Percentiles rank a stretch among this genome's conserved stretches.
These are phyloP conservation scores for Lamprotornis superbus DNA, from an alignment of 2,113 vertebrate genomes.

Conservation along the genomic window DNA sequence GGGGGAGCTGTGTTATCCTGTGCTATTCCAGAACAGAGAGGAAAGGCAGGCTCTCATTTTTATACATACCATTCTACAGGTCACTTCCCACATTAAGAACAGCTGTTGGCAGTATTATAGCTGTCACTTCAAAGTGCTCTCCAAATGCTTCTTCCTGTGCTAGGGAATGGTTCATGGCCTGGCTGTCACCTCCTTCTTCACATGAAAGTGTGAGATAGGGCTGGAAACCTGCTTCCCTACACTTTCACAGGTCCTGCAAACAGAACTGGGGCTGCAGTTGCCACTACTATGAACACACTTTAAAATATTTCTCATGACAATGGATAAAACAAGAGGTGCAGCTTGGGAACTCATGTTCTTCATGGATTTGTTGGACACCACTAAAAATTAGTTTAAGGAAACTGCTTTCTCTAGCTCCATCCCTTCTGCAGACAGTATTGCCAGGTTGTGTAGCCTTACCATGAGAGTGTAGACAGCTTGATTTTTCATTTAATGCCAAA, in stretches of 20 bases:
- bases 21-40: background rate
- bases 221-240: background rate
- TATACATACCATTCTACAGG: background rate
- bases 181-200: background rate
- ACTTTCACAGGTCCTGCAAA: background rate
- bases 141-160: background rate
- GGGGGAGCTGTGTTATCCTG: background rate
- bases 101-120: background rate
- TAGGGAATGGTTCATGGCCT: background rate
- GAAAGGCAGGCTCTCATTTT: background rate
- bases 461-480: background rate
- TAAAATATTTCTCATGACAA: background rate
- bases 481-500: background rate
- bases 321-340: background rate
- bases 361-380: background rate
- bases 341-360: background rate
- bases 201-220: accelerated
- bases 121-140: background rate
- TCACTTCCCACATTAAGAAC: background rate
- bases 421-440: background rate
- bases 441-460: background rate
- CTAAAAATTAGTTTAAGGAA: background rate
- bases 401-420: background rate
- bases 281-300: background rate
- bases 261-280: background rate